Percentiles rank a stretch among this genome's conserved stretches.
phyloP scores from a whole-genome alignment of 2,888 invertebrate species.

The Trissolcus japonicus region DNA sequence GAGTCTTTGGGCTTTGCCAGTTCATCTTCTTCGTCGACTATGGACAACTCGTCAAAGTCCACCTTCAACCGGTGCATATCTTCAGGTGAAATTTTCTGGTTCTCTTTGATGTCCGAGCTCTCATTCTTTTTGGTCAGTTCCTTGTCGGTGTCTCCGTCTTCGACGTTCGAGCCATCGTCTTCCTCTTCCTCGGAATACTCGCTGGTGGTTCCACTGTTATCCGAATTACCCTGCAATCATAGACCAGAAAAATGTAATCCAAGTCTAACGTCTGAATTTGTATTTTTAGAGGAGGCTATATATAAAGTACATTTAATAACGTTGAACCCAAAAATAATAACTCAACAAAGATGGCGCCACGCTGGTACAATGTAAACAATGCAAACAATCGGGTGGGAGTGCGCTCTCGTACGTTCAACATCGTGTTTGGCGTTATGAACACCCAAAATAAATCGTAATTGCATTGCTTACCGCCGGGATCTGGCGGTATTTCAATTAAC shows the following conservation, averaged over 20 bases:
- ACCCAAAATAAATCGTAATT: constrained; percentile 43
- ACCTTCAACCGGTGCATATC: constrained; percentile 67
- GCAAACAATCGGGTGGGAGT: constrained; percentile 22
- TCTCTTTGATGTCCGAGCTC: constrained; percentile 70
- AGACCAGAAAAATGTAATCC: neutral
- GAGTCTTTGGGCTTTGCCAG: constrained; percentile 66
- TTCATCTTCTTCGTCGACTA: constrained; percentile 84
- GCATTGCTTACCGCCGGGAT: constrained; percentile 36
- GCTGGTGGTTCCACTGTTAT: constrained; percentile 53
- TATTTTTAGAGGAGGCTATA: too few species aligned
- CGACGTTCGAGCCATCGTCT: constrained; percentile 58
- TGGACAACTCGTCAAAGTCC: constrained; percentile 84
- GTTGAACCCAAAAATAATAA: constrained; percentile 6
- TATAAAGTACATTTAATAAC: too few species aligned
- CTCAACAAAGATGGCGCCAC: constrained; percentile 3
- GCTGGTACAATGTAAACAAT: constrained; percentile 18
- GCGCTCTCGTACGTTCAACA: neutral
- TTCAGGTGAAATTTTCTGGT: constrained; percentile 77
- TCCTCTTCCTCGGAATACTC: constrained; percentile 66
- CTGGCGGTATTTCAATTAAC: constrained; percentile 53
- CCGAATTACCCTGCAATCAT: constrained; percentile 53
- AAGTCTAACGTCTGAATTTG: too few species aligned
- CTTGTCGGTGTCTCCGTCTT: constrained; percentile 63
- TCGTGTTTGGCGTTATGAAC: constrained; percentile 16
- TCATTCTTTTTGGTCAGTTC: constrained; percentile 67